Base-by-base conservation (phyloP, 2,888 invertebrate genomes). In the Sisyra nigra region DNA sequence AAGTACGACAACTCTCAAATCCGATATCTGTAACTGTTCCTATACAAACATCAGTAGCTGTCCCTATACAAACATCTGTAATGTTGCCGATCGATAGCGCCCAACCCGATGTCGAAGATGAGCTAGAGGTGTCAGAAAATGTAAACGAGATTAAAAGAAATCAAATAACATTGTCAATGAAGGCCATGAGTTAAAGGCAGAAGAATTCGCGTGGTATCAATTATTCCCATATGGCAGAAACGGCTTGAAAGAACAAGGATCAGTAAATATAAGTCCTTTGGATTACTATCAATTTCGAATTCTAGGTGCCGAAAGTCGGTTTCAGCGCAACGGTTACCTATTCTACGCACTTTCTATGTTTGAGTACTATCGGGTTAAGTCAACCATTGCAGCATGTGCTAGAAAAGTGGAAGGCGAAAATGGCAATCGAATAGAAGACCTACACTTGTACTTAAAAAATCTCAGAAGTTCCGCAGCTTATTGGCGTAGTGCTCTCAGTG, bases 201-300 rank as follows among this genome's bases (percentile, higher is more conserved):
- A 55, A 48, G 52, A 53, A 46, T 54, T 53, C 30, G 45, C 51
- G 1, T 54, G 54, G 52, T 56, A 42, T 39, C 42, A 44, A 34
- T 42, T 54, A 9, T 53, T 54, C 42, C 54, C 53, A 3, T 46
- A 50, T 42, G 54, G 53, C 3, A 45, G 35, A 17, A 52, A 53
- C 45, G 52, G 53, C 10, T 45, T 53, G 6, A 45, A 48, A n/a
- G 49, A 53, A 44, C 35, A 47, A 47, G 35, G 46, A 37, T 8
- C 7, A 17, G 11, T 37, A 6, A 37, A 24, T 14, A 39, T 39
- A 7, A 19, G 19, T 4, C 3, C 39, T 10, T 38, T 51, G 6
- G 51, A 53, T 30, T 53, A 52, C 39, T 52, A 17, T 45, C 52
- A 51, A 40, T 40, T 17, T 3, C 36, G 51, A 44, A 48, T 54